Base-by-base conservation (phyloP, 2,113 vertebrate genomes). In the Podarcis muralis region DNA sequence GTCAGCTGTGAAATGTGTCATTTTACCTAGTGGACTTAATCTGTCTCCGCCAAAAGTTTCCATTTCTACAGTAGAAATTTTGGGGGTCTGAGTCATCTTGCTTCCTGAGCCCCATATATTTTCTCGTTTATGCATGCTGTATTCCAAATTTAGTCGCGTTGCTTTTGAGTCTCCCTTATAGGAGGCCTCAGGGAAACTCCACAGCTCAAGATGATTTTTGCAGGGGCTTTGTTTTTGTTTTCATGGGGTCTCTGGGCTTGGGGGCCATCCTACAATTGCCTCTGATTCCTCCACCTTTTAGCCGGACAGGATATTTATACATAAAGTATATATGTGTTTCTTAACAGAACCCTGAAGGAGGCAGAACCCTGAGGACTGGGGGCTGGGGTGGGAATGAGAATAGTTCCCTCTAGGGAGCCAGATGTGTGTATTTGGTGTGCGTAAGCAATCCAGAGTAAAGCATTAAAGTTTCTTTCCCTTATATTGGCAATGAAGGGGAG, bases 401-500 rank as follows among this genome's bases (percentile, higher is more conserved):
- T 12, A n/a, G 9, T 68, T 84, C 62, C 65, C 81, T 78, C 74
- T 76, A 27, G 80, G 74, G 81, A 88, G 81, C 87, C 87, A 88
- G 87, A 77, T 88, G 87, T 88, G 62, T 23, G 25, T 76, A 68
- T 48, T 62, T 68, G 62, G 85, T 79, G 85, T 75, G 85, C 37
- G 62, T 83, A 53, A 69, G 81, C 81, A 53, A 57, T 69, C 81
- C 87, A 78, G 27, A 16, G 37, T 13, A 16, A 83, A 84, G 80
- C 81, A 69, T 83, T 68, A 53, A 68, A 16, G 72, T 48, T 48
- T 48, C 59, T 88, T 71, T 40, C 75, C 72, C 13, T 66, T 68
- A 62, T 71, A 20, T 68, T 88, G 59, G 40, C 65, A 93, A 93
- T 87, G 65, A 88, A 87, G 65, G 74, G 74, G 91, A 88, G 92